Conservation (phyloP, 2,888 invertebrate genomes). For the Venustoraphidia nigricollis region DNA sequence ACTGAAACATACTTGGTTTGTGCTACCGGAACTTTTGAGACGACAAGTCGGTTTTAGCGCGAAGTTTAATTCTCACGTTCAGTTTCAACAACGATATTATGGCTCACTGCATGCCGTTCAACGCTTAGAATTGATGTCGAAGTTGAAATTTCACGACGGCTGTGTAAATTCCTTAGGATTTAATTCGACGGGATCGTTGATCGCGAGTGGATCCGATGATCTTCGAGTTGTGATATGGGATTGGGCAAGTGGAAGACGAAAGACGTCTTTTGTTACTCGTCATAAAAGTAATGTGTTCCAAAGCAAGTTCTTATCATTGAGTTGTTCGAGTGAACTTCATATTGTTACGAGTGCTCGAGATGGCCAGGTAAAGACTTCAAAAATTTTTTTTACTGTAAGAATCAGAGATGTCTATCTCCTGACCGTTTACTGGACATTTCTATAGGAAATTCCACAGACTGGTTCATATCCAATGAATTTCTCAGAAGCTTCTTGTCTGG, state of each 20-base stretch:
- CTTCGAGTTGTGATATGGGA: conserved; percentile 77
- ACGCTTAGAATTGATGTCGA: conserved; percentile 61
- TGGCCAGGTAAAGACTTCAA: conserved; percentile 50
- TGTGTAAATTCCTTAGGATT: conserved; percentile 90
- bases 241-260: conserved; percentile 58
- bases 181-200: conserved; percentile 56
- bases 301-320: conserved; percentile 71
- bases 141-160: conserved; percentile 65
- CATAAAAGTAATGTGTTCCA: conserved; percentile 85
- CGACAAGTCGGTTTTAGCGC: conserved; percentile 44
- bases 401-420: too few species aligned
- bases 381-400: too few species aligned
- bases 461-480: too few species aligned
- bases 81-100: conserved; percentile 58
- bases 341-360: conserved; percentile 82
- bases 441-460: too few species aligned
- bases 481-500: too few species aligned
- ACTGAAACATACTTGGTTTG: conserved; percentile 52
- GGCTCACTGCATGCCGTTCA: conserved; percentile 71
- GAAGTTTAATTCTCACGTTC: conserved; percentile 18
- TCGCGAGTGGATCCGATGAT: conserved; percentile 89
- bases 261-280: conserved; percentile 58
- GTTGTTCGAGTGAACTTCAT: conserved; percentile 54
- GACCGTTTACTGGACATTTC: too few species aligned
- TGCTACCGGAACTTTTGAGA: conserved; percentile 47